These are phyloP conservation scores for Amaurobius ferox DNA, from an alignment of 2,888 invertebrate genomes.

Conservation along the genomic window DNA sequence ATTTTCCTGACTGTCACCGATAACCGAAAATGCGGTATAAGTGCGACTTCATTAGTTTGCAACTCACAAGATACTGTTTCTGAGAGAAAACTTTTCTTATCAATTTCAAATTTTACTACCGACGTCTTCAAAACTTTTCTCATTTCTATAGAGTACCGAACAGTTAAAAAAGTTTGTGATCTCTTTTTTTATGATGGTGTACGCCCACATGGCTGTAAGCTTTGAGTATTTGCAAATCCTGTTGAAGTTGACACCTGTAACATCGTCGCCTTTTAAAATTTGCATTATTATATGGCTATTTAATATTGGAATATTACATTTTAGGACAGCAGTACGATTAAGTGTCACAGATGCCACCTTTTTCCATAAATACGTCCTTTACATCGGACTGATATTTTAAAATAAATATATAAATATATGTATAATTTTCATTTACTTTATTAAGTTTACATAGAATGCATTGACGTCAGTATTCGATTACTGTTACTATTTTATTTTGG, in stretches of 20 bases:
- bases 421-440: too few species aligned
- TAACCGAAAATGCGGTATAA: not conserved
- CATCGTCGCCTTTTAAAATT: not conserved
- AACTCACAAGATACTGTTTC: conserved; percentile 26
- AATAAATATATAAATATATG: too few species aligned
- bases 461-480: too few species aligned
- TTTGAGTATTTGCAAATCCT: not conserved
- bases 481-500: too few species aligned
- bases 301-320: too few species aligned
- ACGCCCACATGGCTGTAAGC: not conserved
- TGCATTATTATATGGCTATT: too few species aligned
- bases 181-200: not conserved
- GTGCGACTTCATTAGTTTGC: conserved; percentile 27
- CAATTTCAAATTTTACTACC: conserved; percentile 1
- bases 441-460: too few species aligned
- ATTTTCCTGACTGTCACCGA: not conserved
- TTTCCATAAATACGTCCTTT: too few species aligned
- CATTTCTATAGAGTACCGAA: not conserved
- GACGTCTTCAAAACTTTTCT: not conserved
- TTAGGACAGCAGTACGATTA: too few species aligned
- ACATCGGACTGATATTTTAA: too few species aligned
- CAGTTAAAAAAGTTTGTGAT: not conserved
- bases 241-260: not conserved
- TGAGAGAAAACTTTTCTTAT: conserved; percentile 7
- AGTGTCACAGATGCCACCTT: too few species aligned